Evolutionary conservation across 1,140 invertebrate species (phyloP).

Genomic region (Brachionus rotundiformis): DNA sequence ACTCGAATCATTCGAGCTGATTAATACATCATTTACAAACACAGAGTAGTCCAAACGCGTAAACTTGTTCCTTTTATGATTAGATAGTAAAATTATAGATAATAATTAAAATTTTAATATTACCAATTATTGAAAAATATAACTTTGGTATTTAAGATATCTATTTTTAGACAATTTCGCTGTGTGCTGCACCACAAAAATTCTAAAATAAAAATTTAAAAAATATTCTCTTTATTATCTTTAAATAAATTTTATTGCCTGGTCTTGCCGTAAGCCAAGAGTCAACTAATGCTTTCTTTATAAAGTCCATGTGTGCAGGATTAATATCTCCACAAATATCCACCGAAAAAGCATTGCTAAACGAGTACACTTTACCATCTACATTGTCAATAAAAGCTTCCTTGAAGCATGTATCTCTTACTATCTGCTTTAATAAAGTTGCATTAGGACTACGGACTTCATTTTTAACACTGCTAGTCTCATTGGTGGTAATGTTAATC

Average conservation of each 20-base stretch:
- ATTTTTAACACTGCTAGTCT: conserved; percentile 31
- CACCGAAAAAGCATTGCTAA: neutral
- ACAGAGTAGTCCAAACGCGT: neutral
- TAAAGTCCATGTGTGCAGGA: neutral
- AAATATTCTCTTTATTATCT: neutral
- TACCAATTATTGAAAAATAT: conserved; percentile 12
- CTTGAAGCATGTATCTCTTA: neutral
- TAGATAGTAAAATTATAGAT: too few species aligned
- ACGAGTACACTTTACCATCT: conserved; percentile 1
- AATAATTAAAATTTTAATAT: neutral
- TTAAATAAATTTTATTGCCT: neutral
- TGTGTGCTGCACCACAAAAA: neutral
- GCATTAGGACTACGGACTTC: neutral
- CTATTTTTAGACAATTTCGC: neutral
- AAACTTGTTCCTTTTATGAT: neutral
- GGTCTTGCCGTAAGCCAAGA: conserved; percentile 10
- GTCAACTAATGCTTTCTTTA: neutral
- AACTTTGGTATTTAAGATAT: conserved; percentile 13
- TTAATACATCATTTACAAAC: neutral
- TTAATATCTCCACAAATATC: conserved; percentile 1
- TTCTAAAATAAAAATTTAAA: neutral
- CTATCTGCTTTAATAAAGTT: conserved; percentile 1
- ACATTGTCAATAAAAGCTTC: neutral
- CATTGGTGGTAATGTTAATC: neutral
- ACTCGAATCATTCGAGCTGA: neutral